Base-by-base conservation (phyloP, 37 sponge, comb jelly and placozoan genomes). In the Haliclona indistincta region DNA sequence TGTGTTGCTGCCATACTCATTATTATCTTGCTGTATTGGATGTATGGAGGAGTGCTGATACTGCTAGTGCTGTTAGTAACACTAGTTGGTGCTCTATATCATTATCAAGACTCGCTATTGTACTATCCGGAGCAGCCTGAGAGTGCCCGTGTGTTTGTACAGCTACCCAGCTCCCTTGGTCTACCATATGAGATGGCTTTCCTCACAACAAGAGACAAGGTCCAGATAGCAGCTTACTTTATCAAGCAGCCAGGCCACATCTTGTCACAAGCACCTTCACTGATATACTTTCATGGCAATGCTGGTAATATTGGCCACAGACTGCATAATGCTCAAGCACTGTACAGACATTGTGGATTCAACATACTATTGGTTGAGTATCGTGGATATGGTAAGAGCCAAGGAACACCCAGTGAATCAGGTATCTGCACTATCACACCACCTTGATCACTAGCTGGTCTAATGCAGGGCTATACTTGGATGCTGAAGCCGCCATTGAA, bases 251-350 rank as follows among this genome's bases (percentile, higher is more conserved):
- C 99, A 0, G 70, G 84, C 1, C 67, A 82, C 15, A 37, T 61
- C 72, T 23, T 87, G 20, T 45, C 70, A 13, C 53, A 63, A 26
- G 88, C 85, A 20, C 96, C 94, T 2, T 95, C 99, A 7, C 38
- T 98, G 33, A 56, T 98, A 38, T 93, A 88, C 49, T 83, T 98
- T 41, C 99, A 98, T 43, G 99, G 99, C 36, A 98, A 98, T 64
- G 99, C 99, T 34, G 91, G 99, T 19, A 98, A 98, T 38, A 95
- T 98, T 58, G 99, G 99, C 17, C 99, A 98, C 68, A 70, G 99
- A n/a, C 63, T 98, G 70, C 91, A 87, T 71, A 95, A 95, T 71
- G 99, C 93, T 17, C 95, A 95, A 68, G 94, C 91, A 30, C 82
- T 98, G 64, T 95, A 93, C 63, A 61, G 68, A 17, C 86, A 84